Evolutionary conservation across 2,113 vertebrate genomes (phyloP).

Genomic region (Empidonax traillii): DNA sequence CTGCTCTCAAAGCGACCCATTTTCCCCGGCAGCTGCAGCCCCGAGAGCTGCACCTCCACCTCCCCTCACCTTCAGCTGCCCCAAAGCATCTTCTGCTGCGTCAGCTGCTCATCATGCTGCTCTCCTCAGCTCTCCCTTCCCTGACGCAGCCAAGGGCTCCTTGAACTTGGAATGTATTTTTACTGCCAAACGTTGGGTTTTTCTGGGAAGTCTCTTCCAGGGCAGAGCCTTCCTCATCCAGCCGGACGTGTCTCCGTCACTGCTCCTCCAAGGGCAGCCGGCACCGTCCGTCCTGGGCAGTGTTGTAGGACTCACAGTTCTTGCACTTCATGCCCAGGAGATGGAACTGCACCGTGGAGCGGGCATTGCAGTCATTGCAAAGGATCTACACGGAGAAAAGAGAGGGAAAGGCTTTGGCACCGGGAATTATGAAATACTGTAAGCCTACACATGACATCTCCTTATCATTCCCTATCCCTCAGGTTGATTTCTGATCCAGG

Average conservation of each 20-base stretch:
- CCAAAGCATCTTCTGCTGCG: background rate
- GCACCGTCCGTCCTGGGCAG: slow-evolving; percentile 83
- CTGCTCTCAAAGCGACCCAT: background rate
- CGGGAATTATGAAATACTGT: background rate
- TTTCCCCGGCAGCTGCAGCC: background rate
- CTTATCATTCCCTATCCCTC: background rate
- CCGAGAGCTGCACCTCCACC: background rate
- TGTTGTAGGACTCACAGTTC: slow-evolving; percentile 91
- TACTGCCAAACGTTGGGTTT: background rate
- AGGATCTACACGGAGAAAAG: slow-evolving; percentile 78
- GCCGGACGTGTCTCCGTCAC: rapidly evolving
- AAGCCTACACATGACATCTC: background rate
- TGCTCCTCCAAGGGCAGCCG: slow-evolving; percentile 58
- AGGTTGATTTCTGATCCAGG: background rate
- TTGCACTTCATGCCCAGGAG: slow-evolving; percentile 94
- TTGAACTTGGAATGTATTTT: background rate
- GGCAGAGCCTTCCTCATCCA: background rate
- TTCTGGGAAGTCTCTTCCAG: background rate
- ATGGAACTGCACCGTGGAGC: slow-evolving; percentile 87
- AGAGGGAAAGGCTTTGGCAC: background rate
- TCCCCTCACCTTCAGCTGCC: background rate
- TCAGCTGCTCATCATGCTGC: background rate
- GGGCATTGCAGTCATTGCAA: slow-evolving; percentile 90
- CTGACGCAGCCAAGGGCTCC: background rate
- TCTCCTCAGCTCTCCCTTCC: background rate